Percentiles rank a stretch among this genome's conserved stretches.
phyloP scores from a whole-genome alignment of 2,888 invertebrate species.

The Eupithecia subumbrata region DNA sequence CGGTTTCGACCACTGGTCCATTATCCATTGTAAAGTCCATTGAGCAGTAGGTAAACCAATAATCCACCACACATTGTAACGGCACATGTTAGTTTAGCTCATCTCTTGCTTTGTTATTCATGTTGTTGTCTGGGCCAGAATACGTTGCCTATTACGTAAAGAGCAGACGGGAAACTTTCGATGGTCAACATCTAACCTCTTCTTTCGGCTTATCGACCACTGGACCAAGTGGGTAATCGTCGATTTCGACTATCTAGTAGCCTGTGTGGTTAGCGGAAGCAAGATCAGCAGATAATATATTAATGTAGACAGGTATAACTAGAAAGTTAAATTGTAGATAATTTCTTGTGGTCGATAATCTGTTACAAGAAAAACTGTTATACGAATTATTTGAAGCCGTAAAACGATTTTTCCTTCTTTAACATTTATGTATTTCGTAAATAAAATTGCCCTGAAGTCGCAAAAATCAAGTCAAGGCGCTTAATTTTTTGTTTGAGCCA shows the following conservation, averaged over 20 bases:
- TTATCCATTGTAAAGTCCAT: not conserved
- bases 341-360: no score
- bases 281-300: no score
- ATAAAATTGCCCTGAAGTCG: not conserved
- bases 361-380: not conserved
- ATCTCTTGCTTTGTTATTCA: slow-evolving; percentile 30
- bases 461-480: not conserved
- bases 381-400: not conserved
- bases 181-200: not conserved
- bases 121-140: slow-evolving; percentile 7
- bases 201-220: not conserved
- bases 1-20: not conserved
- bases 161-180: not conserved
- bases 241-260: not conserved
- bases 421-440: not conserved
- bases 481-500: not conserved
- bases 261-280: not conserved
- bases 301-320: no score
- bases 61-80: slow-evolving; percentile 13
- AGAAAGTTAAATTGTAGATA: no score
- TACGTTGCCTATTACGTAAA: not conserved
- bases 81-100: not conserved
- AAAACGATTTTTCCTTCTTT: not conserved
- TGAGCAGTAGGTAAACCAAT: slow-evolving; percentile 10
- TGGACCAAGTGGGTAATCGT: not conserved